Conservation (phyloP, 2,888 invertebrate genomes). For the Mimumesa dahlbomi region DNA sequence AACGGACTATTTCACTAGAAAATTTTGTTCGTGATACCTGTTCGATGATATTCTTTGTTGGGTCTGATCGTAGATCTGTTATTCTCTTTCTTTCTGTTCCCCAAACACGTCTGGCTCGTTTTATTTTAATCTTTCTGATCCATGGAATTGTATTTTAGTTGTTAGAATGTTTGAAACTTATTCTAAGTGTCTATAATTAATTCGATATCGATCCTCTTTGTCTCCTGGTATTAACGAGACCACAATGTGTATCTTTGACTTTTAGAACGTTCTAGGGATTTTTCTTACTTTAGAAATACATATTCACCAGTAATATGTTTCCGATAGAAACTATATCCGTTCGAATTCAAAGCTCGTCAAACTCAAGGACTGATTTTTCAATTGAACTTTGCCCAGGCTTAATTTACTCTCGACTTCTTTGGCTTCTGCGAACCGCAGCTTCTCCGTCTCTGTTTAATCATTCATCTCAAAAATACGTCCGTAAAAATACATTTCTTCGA, state of each 20-base stretch:
- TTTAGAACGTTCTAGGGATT: background rate
- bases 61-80: constrained; percentile 12
- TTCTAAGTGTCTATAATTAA: no score
- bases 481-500: constrained; percentile 10
- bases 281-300: background rate
- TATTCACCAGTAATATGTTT: no score
- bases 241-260: background rate
- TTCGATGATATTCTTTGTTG: background rate
- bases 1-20: no score
- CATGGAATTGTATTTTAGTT: no score
- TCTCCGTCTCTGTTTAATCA: constrained; percentile 8
- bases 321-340: no score
- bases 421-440: background rate
- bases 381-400: constrained; percentile 9
- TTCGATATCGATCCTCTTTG: no score
- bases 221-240: no score
- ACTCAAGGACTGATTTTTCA: constrained; percentile 23
- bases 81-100: constrained; percentile 21
- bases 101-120: no score
- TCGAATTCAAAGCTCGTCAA: no score
- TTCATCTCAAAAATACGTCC: constrained; percentile 7
- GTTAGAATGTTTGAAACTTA: no score
- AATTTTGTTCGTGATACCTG: constrained; percentile 34
- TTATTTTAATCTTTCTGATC: no score
- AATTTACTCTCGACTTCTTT: constrained; percentile 17